Evolutionary conservation across 1,140 invertebrate species (phyloP).

Genomic region (Cryptotermes secundus): DNA sequence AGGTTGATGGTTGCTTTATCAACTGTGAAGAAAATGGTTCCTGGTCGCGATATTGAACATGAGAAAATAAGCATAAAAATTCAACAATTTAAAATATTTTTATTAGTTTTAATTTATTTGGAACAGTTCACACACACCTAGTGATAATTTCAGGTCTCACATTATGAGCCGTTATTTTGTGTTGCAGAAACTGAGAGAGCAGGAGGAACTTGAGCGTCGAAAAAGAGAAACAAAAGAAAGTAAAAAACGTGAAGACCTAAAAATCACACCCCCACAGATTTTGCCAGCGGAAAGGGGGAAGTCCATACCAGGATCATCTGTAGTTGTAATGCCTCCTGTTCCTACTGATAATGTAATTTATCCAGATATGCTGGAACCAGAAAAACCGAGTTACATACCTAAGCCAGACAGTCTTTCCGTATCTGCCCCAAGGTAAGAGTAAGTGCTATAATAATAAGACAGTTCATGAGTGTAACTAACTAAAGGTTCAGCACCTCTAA

Average conservation of each 20-base stretch:
- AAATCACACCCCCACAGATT: background rate
- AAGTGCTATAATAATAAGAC: too few relatives aligned
- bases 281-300: background rate
- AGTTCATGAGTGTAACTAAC: too few relatives aligned
- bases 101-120: too few relatives aligned
- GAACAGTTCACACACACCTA: too few relatives aligned
- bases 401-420: background rate
- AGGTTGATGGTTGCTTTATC: too few relatives aligned
- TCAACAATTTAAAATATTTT: too few relatives aligned
- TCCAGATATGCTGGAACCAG: conserved; percentile 22
- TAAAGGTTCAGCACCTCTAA: too few relatives aligned
- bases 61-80: too few relatives aligned
- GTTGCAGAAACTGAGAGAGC: conserved; percentile 40
- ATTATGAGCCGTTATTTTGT: background rate
- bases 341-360: conserved; percentile 25
- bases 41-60: too few relatives aligned
- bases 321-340: conserved; percentile 24
- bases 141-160: background rate
- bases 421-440: conserved; percentile 27
- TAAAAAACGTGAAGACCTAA: conserved; percentile 33
- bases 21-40: too few relatives aligned
- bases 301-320: background rate
- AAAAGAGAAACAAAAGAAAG: conserved; percentile 49
- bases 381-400: background rate
- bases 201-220: conserved; percentile 43